phyloP scores from a whole-genome alignment of 2,888 invertebrate genomes.

The Tetragonula carbonaria region DNA sequence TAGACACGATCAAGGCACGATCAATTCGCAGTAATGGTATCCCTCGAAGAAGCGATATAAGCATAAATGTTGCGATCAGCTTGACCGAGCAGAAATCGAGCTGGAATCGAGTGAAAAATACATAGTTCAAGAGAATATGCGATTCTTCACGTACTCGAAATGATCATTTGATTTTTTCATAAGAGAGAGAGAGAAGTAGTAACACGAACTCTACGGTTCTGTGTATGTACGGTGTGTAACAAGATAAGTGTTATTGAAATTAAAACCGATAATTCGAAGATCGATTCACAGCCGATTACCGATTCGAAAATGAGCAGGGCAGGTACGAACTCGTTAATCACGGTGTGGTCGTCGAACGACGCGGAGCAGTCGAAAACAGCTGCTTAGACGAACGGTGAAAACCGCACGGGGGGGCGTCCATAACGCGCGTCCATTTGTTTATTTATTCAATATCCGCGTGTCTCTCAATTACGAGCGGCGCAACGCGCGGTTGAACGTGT shows the following conservation, averaged over 20 bases:
- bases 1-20: too few species aligned
- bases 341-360: not conserved
- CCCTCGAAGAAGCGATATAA: too few species aligned
- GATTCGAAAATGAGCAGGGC: too few species aligned
- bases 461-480: conserved; percentile 47
- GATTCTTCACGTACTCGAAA: not conserved
- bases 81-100: not conserved
- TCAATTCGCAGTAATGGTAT: too few species aligned
- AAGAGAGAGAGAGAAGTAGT: too few species aligned
- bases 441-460: conserved; percentile 50
- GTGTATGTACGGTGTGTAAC: too few species aligned
- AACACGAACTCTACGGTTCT: too few species aligned
- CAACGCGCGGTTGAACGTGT: conserved; percentile 34
- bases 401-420: not conserved
- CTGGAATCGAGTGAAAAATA: not conserved
- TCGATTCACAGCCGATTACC: too few species aligned
- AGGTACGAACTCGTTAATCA: conserved; percentile 1
- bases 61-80: too few species aligned
- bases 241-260: too few species aligned
- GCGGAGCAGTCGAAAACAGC: not conserved
- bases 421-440: conserved; percentile 45
- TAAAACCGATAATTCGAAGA: too few species aligned
- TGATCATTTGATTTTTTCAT: too few species aligned
- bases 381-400: not conserved
- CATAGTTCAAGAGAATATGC: not conserved